phyloP scores from a whole-genome alignment of 1,140 invertebrate species.

The Vanessa atalanta region DNA sequence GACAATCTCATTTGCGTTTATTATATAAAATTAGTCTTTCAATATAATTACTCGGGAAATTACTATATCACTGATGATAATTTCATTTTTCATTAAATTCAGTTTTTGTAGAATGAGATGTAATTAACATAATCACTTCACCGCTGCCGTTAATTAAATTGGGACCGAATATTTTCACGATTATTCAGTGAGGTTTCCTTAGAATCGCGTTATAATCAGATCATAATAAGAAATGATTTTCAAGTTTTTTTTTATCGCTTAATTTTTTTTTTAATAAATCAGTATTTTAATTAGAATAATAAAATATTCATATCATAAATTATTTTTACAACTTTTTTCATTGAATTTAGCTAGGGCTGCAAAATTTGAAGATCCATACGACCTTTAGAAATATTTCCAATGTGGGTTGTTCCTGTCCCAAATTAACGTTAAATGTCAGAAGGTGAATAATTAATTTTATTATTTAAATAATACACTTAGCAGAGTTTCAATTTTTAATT shows the following conservation, averaged over 20 bases:
- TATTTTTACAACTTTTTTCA: too few relatives aligned
- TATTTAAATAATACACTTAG: too few relatives aligned
- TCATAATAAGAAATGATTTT: conserved; percentile 10
- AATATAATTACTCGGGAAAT: conserved; percentile 43
- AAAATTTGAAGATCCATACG: too few relatives aligned
- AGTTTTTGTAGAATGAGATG: conserved; percentile 48
- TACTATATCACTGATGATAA: conserved; percentile 43
- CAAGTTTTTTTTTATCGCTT: neutral
- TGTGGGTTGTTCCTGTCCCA: too few relatives aligned
- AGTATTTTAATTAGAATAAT: neutral
- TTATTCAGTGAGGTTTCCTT: conserved; percentile 4
- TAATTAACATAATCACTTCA: conserved; percentile 46
- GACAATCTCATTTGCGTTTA: conserved; percentile 38
- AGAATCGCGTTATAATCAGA: conserved; percentile 21
- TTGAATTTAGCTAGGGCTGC: too few relatives aligned
- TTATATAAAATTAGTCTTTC: conserved; percentile 34
- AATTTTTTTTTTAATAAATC: neutral
- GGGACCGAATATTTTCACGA: conserved; percentile 33
- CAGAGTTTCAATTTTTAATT: too few relatives aligned
- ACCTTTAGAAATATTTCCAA: too few relatives aligned
- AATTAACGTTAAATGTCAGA: too few relatives aligned
- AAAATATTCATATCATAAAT: too few relatives aligned
- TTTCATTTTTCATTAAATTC: conserved; percentile 45
- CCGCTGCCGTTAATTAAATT: conserved; percentile 42
- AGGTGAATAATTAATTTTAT: too few relatives aligned